A percentile compares a stretch with the other conserved stretches of the same genome.
Evolutionary conservation across 2,797 vertebrate species (phyloP).

Genomic region (Hoplostethus mediterraneus): DNA sequence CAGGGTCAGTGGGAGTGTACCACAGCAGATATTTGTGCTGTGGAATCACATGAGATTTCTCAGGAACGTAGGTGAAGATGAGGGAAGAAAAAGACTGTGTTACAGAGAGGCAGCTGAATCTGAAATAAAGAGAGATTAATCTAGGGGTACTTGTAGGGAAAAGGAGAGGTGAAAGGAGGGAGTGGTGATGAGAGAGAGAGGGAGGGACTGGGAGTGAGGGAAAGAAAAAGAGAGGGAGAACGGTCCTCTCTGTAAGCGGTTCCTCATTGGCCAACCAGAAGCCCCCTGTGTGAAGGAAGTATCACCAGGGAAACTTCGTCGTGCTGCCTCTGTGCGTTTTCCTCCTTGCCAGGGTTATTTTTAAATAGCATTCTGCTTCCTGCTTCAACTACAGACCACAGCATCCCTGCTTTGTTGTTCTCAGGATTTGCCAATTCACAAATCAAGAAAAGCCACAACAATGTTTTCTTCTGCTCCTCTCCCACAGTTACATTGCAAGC

Average conservation of each 20-base stretch:
- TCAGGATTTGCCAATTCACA: slow-evolving; percentile 68
- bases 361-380: slow-evolving; percentile 83
- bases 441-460: slow-evolving; percentile 66
- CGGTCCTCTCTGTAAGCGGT: slow-evolving; percentile 55
- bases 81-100: slow-evolving; percentile 11
- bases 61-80: slow-evolving; percentile 18
- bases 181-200: slow-evolving; percentile 62
- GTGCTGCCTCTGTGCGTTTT: slow-evolving; percentile 81
- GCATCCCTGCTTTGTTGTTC: slow-evolving; percentile 80
- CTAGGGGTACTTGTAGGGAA: slow-evolving; percentile 34
- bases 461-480: slow-evolving; percentile 86
- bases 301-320: slow-evolving; percentile 87
- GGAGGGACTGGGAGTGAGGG: slow-evolving; percentile 58
- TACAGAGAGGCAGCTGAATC: slow-evolving; percentile 46
- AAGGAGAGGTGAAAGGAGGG: slow-evolving; percentile 61
- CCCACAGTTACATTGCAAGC: slow-evolving; percentile 86
- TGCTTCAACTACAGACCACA: slow-evolving; percentile 80
- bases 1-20: slow-evolving; percentile 17
- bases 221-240: slow-evolving; percentile 41
- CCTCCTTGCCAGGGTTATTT: slow-evolving; percentile 84
- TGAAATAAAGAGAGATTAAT: slow-evolving; percentile 24
- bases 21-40: slow-evolving; percentile 29
- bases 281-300: slow-evolving; percentile 84
- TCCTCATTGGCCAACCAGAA: slow-evolving; percentile 80
- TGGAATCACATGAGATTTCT: slow-evolving; percentile 38